Evolutionary conservation across 1,140 invertebrate species (phyloP).

Genomic region (Pseudobourletiella spinata): DNA sequence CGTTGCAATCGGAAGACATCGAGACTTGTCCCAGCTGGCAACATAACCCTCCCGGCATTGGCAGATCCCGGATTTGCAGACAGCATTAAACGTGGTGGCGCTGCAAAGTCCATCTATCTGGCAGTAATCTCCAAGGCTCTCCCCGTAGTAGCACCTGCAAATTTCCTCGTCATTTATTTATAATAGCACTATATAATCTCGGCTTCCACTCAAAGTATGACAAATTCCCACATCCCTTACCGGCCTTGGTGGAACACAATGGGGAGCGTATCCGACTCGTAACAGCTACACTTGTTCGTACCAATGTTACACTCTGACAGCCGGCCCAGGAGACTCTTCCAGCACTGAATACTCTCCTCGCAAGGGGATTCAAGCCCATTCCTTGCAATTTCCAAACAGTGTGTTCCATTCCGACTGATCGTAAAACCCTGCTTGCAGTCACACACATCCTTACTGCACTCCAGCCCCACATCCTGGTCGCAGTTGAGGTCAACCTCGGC

Average conservation of each 20-base stretch:
- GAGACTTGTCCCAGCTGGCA: slow-evolving; percentile 33
- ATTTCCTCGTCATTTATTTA: not conserved
- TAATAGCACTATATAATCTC: not conserved
- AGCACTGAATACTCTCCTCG: slow-evolving; percentile 33
- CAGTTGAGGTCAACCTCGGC: not conserved
- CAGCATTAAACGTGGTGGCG: slow-evolving; percentile 28
- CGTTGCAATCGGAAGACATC: slow-evolving; percentile 27
- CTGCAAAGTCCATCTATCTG: slow-evolving; percentile 34
- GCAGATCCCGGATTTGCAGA: slow-evolving; percentile 24
- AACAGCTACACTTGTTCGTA: slow-evolving; percentile 29
- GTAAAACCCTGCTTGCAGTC: slow-evolving; percentile 33
- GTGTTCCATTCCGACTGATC: slow-evolving; percentile 30
- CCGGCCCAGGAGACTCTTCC: slow-evolving; percentile 33
- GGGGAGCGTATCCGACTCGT: slow-evolving; percentile 31
- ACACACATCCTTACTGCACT: slow-evolving; percentile 25
- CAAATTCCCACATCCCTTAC: slow-evolving; percentile 14
- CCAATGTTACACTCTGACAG: slow-evolving; percentile 25
- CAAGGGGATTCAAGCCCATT: slow-evolving; percentile 34
- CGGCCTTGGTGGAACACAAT: slow-evolving; percentile 36
- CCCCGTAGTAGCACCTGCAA: slow-evolving; percentile 31
- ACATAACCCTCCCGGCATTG: slow-evolving; percentile 30
- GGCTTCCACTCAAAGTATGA: too few species aligned
- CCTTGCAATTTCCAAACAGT: slow-evolving; percentile 32
- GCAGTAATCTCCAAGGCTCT: slow-evolving; percentile 32
- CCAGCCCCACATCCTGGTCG: slow-evolving; percentile 16